These are phyloP conservation scores for Pholis gunnellus DNA, from an alignment of 2,113 vertebrate genomes.

Conservation along the genomic window DNA sequence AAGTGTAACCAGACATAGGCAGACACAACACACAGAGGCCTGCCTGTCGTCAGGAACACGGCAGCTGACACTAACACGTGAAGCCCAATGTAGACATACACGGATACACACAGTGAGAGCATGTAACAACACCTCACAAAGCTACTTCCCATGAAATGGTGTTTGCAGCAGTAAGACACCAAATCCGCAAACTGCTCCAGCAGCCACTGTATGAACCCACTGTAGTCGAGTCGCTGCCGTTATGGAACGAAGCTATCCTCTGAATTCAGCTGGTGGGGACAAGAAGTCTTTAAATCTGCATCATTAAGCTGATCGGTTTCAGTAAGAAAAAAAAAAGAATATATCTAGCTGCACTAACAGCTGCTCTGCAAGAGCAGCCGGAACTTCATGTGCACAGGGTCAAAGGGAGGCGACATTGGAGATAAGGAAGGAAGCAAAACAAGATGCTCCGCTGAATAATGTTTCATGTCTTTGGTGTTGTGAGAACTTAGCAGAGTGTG, in stretches of 20 bases:
- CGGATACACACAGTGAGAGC: not conserved
- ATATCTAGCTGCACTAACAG: constrained; percentile 9
- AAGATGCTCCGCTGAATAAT: constrained; percentile 46
- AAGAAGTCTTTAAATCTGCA: constrained; percentile 47
- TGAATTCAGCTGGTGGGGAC: constrained; percentile 29
- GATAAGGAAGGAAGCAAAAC: constrained; percentile 39
- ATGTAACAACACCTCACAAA: constrained; percentile 22
- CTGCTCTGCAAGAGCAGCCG: constrained; percentile 22
- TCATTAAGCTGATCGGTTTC: constrained; percentile 35
- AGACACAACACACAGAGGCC: constrained; percentile 10
- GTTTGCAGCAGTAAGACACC: constrained; percentile 26
- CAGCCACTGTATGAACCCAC: constrained; percentile 1
- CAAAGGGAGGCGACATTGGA: not conserved
- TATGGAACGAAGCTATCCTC: constrained; percentile 47
- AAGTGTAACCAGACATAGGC: constrained; percentile 9
- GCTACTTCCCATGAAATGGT: constrained; percentile 20
- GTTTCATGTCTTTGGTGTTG: constrained; percentile 47
- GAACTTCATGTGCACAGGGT: constrained; percentile 17
- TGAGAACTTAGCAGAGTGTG: constrained; percentile 41
- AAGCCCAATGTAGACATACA: constrained; percentile 16
- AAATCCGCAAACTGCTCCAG: constrained; percentile 18
- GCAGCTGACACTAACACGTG: constrained; percentile 11
- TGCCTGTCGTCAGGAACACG: constrained; percentile 26
- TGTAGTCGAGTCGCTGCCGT: constrained; percentile 41
- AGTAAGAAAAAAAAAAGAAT: not conserved